These are phyloP conservation scores for Acinonyx jubatus DNA, from an alignment of 2,113 vertebrate genomes.

Conservation along the genomic window DNA sequence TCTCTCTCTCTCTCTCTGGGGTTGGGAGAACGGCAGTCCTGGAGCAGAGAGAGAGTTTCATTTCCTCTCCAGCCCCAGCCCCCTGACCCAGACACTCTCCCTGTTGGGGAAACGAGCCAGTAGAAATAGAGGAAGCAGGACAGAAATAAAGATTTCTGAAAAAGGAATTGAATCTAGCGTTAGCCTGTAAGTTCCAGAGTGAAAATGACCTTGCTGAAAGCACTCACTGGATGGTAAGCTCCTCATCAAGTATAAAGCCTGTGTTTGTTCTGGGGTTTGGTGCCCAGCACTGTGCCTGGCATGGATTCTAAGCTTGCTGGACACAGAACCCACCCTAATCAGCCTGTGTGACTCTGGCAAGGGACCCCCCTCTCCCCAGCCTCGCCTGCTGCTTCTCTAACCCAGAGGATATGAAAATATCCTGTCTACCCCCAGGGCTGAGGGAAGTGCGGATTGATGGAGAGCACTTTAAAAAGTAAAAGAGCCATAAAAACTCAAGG, in stretches of 20 bases:
- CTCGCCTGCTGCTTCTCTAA: neutral
- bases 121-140: conserved; percentile 15
- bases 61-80: neutral
- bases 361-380: neutral
- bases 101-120: neutral
- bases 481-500: neutral
- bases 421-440: neutral
- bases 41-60: neutral
- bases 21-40: neutral
- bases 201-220: neutral
- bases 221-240: fast-evolving
- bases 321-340: neutral
- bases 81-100: neutral
- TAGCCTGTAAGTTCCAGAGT: neutral
- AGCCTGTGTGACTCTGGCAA: neutral
- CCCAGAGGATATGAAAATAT: too few species aligned
- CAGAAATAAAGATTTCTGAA: neutral
- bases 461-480: neutral
- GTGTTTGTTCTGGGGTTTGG: neutral
- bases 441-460: neutral
- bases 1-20: neutral
- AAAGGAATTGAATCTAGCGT: neutral
- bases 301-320: neutral
- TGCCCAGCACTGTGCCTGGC: neutral
- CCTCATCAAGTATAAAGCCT: neutral